These are phyloP conservation scores for Todiramphus saurophagus DNA, from an alignment of 2,113 vertebrate genomes.

Conservation along the genomic window DNA sequence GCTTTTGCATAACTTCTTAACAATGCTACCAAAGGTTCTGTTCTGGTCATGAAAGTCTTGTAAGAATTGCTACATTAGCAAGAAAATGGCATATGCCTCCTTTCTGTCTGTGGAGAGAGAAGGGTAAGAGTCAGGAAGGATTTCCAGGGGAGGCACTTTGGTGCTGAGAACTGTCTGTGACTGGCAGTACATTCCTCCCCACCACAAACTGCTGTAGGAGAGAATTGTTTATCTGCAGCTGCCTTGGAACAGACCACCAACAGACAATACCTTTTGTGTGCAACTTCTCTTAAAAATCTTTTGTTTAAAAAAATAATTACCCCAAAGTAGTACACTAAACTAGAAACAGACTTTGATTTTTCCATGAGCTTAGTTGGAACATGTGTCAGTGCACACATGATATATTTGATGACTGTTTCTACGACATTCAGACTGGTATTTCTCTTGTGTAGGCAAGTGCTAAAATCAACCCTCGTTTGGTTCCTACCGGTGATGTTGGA, in stretches of 20 bases:
- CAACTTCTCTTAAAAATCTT: neutral
- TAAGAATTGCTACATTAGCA: neutral
- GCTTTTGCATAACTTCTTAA: neutral
- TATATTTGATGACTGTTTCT: neutral
- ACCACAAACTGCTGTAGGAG: neutral
- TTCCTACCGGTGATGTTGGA: neutral
- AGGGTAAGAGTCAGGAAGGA: neutral
- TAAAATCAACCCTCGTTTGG: neutral
- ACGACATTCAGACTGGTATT: neutral
- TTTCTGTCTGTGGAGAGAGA: neutral
- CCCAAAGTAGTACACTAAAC: constrained; percentile 9
- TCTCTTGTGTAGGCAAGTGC: neutral
- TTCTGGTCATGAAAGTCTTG: neutral
- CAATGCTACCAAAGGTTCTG: fast-evolving
- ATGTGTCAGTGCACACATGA: neutral
- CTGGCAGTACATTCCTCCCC: neutral
- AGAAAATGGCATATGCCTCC: neutral
- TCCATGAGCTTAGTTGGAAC: neutral
- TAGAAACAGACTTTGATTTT: constrained; percentile 45
- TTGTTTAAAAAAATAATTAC: constrained; percentile 27
- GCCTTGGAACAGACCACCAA: constrained; percentile 44
- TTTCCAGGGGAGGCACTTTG: neutral
- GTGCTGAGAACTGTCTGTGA: neutral
- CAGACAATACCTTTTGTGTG: constrained; percentile 57
- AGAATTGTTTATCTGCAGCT: constrained; percentile 13